phyloP scores from a whole-genome alignment of 2,797 vertebrate genomes.

The Alcedo atthis region DNA sequence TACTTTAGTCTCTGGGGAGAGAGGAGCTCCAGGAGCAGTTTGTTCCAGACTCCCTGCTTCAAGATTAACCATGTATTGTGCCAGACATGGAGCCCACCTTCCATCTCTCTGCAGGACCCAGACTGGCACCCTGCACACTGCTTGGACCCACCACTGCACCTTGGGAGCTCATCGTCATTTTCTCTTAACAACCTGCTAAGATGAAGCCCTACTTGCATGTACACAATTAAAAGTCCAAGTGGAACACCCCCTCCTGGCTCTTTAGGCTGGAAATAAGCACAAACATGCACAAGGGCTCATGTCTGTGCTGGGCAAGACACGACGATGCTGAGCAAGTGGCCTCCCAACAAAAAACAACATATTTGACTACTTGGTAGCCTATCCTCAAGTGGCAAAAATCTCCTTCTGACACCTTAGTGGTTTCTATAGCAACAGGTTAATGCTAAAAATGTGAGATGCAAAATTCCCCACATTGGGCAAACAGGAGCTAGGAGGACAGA shows the following conservation, averaged over 20 bases:
- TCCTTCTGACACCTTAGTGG: constrained; percentile 42
- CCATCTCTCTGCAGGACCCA: neutral
- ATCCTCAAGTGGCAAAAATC: constrained; percentile 29
- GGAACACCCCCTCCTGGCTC: neutral
- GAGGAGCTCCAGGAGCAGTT: neutral
- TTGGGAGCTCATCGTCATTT: neutral
- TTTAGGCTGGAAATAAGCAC: neutral
- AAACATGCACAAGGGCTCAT: neutral
- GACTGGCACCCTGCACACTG: too few species aligned
- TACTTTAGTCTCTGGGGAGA: neutral
- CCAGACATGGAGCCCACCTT: neutral
- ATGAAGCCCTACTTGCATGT: neutral
- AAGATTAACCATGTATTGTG: neutral
- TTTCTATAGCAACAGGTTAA: constrained; percentile 72
- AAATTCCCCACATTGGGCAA: constrained; percentile 37
- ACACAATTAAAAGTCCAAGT: neutral
- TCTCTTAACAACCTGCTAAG: neutral
- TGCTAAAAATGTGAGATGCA: constrained; percentile 47
- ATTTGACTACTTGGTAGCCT: neutral
- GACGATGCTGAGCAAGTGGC: constrained; percentile 1
- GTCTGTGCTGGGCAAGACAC: too few species aligned
- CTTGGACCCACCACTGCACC: neutral
- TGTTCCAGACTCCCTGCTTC: neutral
- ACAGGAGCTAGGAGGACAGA: constrained; percentile 4
- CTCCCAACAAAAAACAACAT: neutral